Percentiles rank a stretch among this genome's conserved stretches.
These are phyloP conservation scores for Eutolmus rufibarbis DNA, from an alignment of 2,888 invertebrate species.

Conservation along the genomic window DNA sequence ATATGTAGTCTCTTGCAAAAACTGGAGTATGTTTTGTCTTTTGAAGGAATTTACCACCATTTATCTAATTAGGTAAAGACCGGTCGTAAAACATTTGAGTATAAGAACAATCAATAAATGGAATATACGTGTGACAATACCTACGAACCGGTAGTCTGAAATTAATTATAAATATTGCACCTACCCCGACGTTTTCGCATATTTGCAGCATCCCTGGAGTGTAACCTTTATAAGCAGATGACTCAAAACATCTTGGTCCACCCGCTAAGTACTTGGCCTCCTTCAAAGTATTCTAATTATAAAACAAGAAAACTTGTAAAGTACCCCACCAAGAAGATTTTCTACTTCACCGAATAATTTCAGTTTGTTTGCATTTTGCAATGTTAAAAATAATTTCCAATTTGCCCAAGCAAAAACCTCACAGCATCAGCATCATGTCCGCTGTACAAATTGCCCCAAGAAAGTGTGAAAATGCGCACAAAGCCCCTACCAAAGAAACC, in stretches of 20 bases:
- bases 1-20: too few relatives aligned
- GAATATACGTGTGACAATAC: not conserved
- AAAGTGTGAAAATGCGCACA: not conserved
- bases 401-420: not conserved
- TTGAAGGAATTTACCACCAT: not conserved
- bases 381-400: not conserved
- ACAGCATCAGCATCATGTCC: not conserved
- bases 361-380: not conserved
- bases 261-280: not conserved
- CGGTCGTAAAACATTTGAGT: too few relatives aligned
- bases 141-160: not conserved
- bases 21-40: not conserved
- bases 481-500: not conserved
- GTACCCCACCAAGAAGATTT: not conserved
- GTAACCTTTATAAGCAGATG: not conserved
- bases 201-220: not conserved
- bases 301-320: not conserved
- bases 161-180: not conserved
- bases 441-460: not conserved
- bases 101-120: not conserved
- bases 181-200: not conserved
- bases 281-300: not conserved
- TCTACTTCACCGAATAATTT: not conserved
- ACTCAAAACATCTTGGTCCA: not conserved
- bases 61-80: not conserved